phyloP scores from a whole-genome alignment of 2,113 vertebrate genomes.

The Tyrannus savana region DNA sequence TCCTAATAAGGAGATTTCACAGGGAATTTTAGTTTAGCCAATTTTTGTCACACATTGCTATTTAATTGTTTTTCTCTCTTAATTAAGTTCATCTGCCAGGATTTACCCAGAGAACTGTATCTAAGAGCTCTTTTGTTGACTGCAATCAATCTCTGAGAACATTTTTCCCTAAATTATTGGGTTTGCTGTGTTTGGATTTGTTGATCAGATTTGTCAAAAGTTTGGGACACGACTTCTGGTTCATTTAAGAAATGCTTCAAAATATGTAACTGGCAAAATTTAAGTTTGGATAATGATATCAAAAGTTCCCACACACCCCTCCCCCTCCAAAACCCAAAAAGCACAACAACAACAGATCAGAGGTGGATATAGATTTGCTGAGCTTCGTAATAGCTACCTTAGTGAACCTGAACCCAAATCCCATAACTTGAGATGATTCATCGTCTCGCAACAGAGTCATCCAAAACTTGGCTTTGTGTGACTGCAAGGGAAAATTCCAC shows the following conservation, averaged over 20 bases:
- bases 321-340: neutral
- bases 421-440: slow-evolving; percentile 28
- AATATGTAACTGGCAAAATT: neutral
- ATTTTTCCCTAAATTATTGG: neutral
- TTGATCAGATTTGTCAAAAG: neutral
- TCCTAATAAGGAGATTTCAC: slow-evolving; percentile 54
- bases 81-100: slow-evolving; percentile 54
- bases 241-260: neutral
- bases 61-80: slow-evolving; percentile 55
- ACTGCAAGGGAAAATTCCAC: slow-evolving; percentile 54
- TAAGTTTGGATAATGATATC: neutral
- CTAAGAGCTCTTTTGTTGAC: slow-evolving; percentile 2
- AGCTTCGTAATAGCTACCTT: slow-evolving; percentile 7
- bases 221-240: neutral
- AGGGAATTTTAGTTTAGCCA: slow-evolving; percentile 29
- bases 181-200: neutral
- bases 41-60: slow-evolving; percentile 19
- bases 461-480: slow-evolving; percentile 14
- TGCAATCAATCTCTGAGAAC: neutral
- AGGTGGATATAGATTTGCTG: slow-evolving; percentile 7
- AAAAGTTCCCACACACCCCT: neutral
- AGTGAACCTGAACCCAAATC: slow-evolving; percentile 12
- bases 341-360: neutral
- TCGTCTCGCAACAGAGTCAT: neutral
- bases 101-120: slow-evolving; percentile 24